Base-by-base conservation (phyloP, 2,113 vertebrate genomes). In the Proterorhinus semilunaris region DNA sequence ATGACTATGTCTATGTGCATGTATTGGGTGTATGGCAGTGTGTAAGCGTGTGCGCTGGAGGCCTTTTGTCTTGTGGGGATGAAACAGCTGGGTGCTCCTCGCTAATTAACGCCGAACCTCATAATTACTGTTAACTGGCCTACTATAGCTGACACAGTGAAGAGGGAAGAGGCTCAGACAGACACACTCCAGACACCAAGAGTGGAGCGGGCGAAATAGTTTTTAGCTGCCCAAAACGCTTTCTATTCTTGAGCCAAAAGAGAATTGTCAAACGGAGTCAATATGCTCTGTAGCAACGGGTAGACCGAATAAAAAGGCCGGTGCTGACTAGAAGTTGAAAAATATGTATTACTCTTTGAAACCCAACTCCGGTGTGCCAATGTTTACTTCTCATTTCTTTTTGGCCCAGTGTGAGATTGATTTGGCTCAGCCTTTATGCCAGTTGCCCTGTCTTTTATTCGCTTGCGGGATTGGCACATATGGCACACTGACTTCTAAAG, bases 21-120 rank as follows among this genome's bases (percentile, higher is more conserved):
- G 66, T 6, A 12, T 9, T 72, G 72, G 75, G 62, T 83, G 70
- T 63, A 72, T 46, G 17, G 53, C 53, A 62, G 58, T 72, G 75
- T 66, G 53, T 65, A 46, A 15, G 71, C 51, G 80, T 65, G 65
- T 64, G 69, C 48, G 83, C 75, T 79, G 63, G 78, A 74, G 69
- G 84, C 79, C 87, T 83, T 88, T 86, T 89, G 85, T 88, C 88
- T 87, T 87, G 66, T 83, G 86, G 85, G 83, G 68, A 77, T 88
- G 85, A 88, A 90, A 90, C 89, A 91, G 88, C 88, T 91, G 89
- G 88, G 85, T 89, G 88, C 84, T 83, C 83, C 80, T 83, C 21
- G 76, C 88, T 90, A 90, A 91, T 91, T 91, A 91, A 90, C 62
- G 46, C 74, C 85, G 79, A 88, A 86, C 83, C 83, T 87, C 78